Conservation (phyloP, 2,797 vertebrate species). For the Myotis myotis region DNA sequence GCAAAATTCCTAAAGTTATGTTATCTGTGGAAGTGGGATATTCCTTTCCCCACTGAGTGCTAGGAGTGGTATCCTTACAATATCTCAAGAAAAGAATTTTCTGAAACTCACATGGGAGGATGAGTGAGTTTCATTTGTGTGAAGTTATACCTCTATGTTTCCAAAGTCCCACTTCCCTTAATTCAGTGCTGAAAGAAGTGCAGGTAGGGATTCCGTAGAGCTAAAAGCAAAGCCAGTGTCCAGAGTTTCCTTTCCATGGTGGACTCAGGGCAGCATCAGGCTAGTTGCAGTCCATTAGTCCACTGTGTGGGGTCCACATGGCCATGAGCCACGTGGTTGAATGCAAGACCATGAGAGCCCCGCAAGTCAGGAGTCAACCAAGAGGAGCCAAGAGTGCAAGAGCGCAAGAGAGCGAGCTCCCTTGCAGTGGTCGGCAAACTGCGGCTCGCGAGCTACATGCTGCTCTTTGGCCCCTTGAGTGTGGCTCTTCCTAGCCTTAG, state of each 20-base stretch:
- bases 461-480: too few species aligned
- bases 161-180: neutral
- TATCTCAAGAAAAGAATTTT: neutral
- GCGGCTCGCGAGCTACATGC: too few species aligned
- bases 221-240: neutral
- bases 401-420: neutral
- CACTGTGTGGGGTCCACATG: neutral
- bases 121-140: neutral
- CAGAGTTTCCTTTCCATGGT: neutral
- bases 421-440: too few species aligned
- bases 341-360: neutral
- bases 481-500: too few species aligned
- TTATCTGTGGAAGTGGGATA: neutral
- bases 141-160: neutral
- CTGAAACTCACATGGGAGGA: neutral
- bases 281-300: neutral
- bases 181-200: neutral
- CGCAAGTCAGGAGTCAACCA: neutral
- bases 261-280: neutral
- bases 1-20: neutral
- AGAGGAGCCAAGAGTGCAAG: neutral
- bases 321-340: neutral
- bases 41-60: neutral
- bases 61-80: neutral
- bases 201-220: neutral